A percentile compares a stretch with the other conserved stretches of the same genome.
phyloP scores from a whole-genome alignment of 2,888 invertebrate species.

The Epiblema foenella region DNA sequence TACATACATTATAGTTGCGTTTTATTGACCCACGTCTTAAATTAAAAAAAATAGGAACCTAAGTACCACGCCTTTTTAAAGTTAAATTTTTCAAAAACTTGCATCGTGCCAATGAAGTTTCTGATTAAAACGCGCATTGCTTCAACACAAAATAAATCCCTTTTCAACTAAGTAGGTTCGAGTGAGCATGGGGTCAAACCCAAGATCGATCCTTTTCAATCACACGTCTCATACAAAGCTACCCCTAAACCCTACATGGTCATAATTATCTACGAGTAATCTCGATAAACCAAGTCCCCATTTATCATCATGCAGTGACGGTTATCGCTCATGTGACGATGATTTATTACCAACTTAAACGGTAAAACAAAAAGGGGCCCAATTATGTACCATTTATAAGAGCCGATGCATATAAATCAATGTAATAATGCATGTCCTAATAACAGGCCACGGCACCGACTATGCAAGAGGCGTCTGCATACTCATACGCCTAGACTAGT shows the following conservation, averaged over 20 bases:
- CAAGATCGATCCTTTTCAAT: background rate
- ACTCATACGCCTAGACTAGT: constrained; percentile 8
- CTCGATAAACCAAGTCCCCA: constrained; percentile 47
- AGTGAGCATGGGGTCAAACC: background rate
- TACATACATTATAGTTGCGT: too few species aligned
- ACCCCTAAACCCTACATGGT: constrained; percentile 28
- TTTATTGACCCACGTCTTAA: too few species aligned
- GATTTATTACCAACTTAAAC: constrained; percentile 70
- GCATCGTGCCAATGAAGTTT: too few species aligned
- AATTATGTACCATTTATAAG: constrained; percentile 76
- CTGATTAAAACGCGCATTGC: too few species aligned
- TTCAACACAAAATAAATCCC: too few species aligned
- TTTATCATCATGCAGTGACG: constrained; percentile 55
- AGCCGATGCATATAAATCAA: constrained; percentile 80
- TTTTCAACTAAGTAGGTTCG: background rate
- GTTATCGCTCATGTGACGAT: constrained; percentile 62
- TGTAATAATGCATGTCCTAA: constrained; percentile 68
- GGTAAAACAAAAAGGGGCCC: constrained; percentile 68
- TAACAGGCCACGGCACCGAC: constrained; percentile 61
- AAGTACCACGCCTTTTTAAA: too few species aligned
- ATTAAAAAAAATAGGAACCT: too few species aligned
- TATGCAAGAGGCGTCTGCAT: constrained; percentile 9
- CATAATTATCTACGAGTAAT: constrained; percentile 43
- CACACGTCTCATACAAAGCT: background rate
- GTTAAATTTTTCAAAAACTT: too few species aligned